Conservation (phyloP, 2,113 vertebrate species). For the Cyphomyrus plagiostoma region DNA sequence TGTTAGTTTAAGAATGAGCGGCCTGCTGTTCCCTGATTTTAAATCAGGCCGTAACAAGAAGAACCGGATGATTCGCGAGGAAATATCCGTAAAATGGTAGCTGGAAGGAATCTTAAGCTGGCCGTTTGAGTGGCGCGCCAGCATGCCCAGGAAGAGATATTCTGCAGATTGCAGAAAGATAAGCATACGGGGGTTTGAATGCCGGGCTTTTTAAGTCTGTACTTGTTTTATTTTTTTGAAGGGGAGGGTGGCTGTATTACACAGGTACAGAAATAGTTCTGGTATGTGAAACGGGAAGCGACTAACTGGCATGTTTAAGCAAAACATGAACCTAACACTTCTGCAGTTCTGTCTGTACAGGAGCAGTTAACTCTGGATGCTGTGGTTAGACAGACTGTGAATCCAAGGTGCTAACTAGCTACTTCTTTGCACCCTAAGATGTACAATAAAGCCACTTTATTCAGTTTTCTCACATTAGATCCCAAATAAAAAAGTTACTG, state of each 20-base stretch:
- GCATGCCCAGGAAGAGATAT: neutral
- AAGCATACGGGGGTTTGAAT: neutral
- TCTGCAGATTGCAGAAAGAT: constrained; percentile 5
- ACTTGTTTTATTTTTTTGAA: constrained; percentile 4
- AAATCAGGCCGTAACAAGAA: constrained; percentile 1
- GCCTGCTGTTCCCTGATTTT: neutral
- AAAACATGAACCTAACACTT: neutral
- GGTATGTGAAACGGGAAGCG: neutral
- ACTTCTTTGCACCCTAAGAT: neutral
- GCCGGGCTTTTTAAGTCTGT: neutral
- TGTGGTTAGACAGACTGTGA: neutral
- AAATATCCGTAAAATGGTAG: neutral
- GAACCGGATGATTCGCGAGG: neutral
- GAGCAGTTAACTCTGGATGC: neutral
- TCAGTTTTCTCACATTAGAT: neutral
- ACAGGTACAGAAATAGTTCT: constrained; percentile 11
- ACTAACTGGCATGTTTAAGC: constrained; percentile 3
- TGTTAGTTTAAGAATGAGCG: neutral
- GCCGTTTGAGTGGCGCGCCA: no score
- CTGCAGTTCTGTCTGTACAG: constrained; percentile 1
- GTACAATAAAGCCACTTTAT: neutral
- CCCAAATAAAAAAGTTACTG: neutral
- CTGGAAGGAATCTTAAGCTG: neutral
- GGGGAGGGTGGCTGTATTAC: neutral
- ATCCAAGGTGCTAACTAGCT: neutral